Evolutionary conservation across 2,888 invertebrate species (phyloP), one percentile per base, ranked within the genome.

Genomic region (Ectemnius cavifrons): DNA sequence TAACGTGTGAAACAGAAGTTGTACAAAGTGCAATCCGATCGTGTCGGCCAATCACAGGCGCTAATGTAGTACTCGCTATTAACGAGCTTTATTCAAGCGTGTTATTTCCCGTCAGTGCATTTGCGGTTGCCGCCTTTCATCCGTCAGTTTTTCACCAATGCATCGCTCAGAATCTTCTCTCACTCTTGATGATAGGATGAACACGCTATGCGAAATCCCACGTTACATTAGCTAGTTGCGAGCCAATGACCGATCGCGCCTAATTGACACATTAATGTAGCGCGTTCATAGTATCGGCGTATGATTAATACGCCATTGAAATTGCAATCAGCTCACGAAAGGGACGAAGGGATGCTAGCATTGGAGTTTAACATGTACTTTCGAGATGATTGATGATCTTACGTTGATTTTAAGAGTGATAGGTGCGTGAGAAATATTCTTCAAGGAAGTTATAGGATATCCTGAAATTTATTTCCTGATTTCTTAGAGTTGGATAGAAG

Each of bases 1-100:
- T 78, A 73, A 74, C 78, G 73, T 75, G 80, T 78, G 79, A 78
- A 68, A 71, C 72, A 52, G 57, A 68, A 58, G 37, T 37, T 11
- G 37, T 0, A 37, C 6, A 37, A 37, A 37, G 37, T 37, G 37
- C 37, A 37, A 71, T 73, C 72, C 49, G 37, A 78, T 75, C 78
- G 73, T 59, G 73, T 59, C 11, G 66, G 58, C 69, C 59, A 73
- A 62, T 47, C 63, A 68, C 0, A 52, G 67, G 67, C 58, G 67
- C 67, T 58, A 66, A 66, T 59, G 66, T 28, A n/a, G 63, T 49
- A 23, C n/a, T 23, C 11, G 52, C 20, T 62, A 45, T 62, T 62
- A 62, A 62, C 18, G 46, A 46, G 46, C 45, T n/a, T 46, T 20
- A 20, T 62, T 45, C 37, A 37, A 37, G 37, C 37, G 37, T 37